Base-by-base conservation (phyloP, 1,140 invertebrate species). In the Atta texana region DNA sequence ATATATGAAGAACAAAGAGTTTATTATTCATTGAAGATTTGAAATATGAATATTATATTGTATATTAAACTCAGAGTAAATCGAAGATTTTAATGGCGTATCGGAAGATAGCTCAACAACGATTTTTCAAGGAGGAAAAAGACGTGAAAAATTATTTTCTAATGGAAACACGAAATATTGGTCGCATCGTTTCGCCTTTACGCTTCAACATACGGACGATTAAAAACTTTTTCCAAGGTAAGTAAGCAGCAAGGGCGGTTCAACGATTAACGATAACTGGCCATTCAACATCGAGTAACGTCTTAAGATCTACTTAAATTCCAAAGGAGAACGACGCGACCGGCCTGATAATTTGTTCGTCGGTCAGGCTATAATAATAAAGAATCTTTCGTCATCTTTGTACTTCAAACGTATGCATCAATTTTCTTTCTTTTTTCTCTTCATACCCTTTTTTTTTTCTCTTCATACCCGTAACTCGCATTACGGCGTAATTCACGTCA, bases 241-340 rank as follows among this genome's bases (percentile, higher is more conserved):
- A 61, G 80, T 84, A 84, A 84, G 69, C 57, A 84, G 80, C 57
- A 84, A 84, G 69, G 69, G 80, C 80, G 80, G 69, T 84, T 84
- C 80, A 84, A 84, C 78, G 78, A 81, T 81, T 63, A 81, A 81
- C 80, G 80, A 84, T 75, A 84, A 84, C 80, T 84, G 69, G 55
- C 69, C 80, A 84, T 84, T 84, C 69, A 84, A 84, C 80, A 84
- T 84, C 69, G 55, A 84, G 55, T 84, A 84, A 84, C 80, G 55
- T 84, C 80, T 84, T 84, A 84, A 84, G 80, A 84, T 75, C 80
- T 84, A 84, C 80, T 74, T 84, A 74, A 84, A 75, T 84, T 84
- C 69, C 69, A 61, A 28, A 12, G 39, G 57, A 44, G 44, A 84
- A 84, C 80, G 69, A 74, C 55, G 80, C 80, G 55, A 84, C 69